These are phyloP conservation scores for Hyles lineata DNA, from an alignment of 2,888 invertebrate species.

Conservation along the genomic window DNA sequence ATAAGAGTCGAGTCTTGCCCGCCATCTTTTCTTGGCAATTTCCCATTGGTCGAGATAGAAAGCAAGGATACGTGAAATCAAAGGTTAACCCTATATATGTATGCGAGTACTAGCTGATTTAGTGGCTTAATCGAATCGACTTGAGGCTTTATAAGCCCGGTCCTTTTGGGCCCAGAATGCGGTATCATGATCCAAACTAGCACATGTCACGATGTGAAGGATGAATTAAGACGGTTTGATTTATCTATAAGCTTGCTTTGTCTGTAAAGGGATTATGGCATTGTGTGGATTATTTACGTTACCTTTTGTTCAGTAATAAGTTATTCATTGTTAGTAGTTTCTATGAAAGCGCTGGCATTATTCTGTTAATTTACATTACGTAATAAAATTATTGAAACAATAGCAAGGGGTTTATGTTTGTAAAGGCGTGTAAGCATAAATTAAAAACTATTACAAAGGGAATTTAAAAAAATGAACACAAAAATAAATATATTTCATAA, in stretches of 20 bases:
- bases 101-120: conserved; percentile 73
- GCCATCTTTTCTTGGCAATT: conserved; percentile 76
- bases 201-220: conserved; percentile 53
- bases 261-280: conserved; percentile 16
- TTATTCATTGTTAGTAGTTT: conserved; percentile 2
- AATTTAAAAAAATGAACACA: background rate
- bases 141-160: conserved; percentile 64
- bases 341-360: conserved; percentile 1
- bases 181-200: conserved; percentile 49
- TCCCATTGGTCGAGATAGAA: conserved; percentile 71
- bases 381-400: background rate
- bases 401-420: background rate
- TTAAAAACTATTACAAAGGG: background rate
- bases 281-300: background rate
- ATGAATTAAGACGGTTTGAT: conserved; percentile 54
- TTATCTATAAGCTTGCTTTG: conserved; percentile 42
- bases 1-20: conserved; percentile 62
- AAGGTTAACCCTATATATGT: conserved; percentile 76
- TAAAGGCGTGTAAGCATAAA: background rate
- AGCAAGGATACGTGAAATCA: conserved; percentile 77
- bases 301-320: conserved; percentile 7
- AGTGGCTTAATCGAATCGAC: conserved; percentile 71
- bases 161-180: conserved; percentile 52
- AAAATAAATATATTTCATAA: background rate
- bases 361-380: background rate